Conservation (phyloP, 2,888 invertebrate genomes). For the Drosophila borealis region DNA sequence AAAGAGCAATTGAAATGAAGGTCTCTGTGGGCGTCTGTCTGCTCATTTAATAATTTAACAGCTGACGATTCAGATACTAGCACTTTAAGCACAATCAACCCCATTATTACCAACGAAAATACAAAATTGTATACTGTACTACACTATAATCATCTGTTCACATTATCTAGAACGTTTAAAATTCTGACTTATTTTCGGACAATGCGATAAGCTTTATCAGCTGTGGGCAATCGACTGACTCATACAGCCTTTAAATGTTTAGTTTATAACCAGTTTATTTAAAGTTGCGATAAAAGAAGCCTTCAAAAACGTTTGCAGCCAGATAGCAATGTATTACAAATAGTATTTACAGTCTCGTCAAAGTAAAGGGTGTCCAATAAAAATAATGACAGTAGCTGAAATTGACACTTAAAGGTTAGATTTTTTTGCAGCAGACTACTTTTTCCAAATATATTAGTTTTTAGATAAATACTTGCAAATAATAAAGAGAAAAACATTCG, state of each 20-base stretch:
- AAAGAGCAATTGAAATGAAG: slow-evolving; percentile 40
- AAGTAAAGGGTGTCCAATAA: neutral
- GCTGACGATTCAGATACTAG: slow-evolving; percentile 9
- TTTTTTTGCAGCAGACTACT: too few relatives aligned
- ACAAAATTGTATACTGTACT: neutral
- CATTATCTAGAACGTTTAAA: slow-evolving; percentile 21
- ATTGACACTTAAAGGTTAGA: neutral
- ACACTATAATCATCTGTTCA: neutral
- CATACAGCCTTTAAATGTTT: slow-evolving; percentile 14
- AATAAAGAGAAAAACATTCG: too few relatives aligned
- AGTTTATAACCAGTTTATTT: slow-evolving; percentile 18
- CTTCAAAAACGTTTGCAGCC: neutral
- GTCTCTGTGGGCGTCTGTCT: slow-evolving; percentile 13
- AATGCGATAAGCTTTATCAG: slow-evolving; percentile 31
- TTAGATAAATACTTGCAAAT: too few relatives aligned
- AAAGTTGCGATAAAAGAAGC: neutral
- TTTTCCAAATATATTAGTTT: too few relatives aligned
- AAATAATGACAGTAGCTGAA: neutral
- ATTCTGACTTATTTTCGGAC: slow-evolving; percentile 17
- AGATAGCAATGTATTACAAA: neutral
- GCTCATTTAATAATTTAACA: slow-evolving; percentile 39
- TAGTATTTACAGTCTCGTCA: slow-evolving; percentile 14
- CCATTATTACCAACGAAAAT: slow-evolving; percentile 16
- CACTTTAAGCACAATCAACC: slow-evolving; percentile 22
- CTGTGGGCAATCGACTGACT: slow-evolving; percentile 22